Conservation (phyloP, 2,113 vertebrate species). For the Megaceryle torquata region DNA sequence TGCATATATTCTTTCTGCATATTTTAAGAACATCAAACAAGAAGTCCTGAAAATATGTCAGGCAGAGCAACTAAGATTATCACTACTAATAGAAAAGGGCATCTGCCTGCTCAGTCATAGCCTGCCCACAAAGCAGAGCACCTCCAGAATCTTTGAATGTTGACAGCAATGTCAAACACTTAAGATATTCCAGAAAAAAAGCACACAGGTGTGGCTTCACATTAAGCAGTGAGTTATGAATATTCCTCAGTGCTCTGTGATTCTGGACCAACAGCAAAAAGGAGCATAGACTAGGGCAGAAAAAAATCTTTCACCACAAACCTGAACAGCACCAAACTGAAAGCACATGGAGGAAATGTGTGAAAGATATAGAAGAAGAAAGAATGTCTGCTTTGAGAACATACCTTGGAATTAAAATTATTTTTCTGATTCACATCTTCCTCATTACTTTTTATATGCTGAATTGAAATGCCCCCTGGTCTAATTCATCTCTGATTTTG, state of each 20-base stretch:
- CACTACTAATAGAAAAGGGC: background rate
- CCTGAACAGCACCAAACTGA: background rate
- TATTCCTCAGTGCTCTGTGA: background rate
- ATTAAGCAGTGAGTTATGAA: background rate
- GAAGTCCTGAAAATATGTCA: background rate
- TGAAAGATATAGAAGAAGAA: background rate
- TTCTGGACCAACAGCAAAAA: background rate
- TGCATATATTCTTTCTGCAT: background rate
- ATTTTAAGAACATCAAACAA: background rate
- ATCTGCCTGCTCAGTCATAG: background rate
- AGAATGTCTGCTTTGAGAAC: background rate
- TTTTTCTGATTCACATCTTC: slow-evolving; percentile 17
- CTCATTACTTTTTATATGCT: slow-evolving; percentile 39
- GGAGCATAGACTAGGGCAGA: background rate
- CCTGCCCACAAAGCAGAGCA: background rate
- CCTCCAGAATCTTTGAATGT: background rate
- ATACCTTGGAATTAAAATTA: background rate
- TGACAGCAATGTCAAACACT: background rate
- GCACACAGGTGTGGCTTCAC: background rate
- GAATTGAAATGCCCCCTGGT: slow-evolving; percentile 15
- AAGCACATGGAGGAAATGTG: background rate
- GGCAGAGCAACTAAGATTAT: background rate
- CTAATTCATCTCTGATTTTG: slow-evolving; percentile 5
- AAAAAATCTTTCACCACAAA: background rate
- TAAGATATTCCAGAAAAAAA: background rate